A percentile compares a stretch with the other conserved stretches of the same genome.
These are phyloP conservation scores for Mylabris phalerata DNA, from an alignment of 1,140 invertebrate genomes.

Conservation along the genomic window DNA sequence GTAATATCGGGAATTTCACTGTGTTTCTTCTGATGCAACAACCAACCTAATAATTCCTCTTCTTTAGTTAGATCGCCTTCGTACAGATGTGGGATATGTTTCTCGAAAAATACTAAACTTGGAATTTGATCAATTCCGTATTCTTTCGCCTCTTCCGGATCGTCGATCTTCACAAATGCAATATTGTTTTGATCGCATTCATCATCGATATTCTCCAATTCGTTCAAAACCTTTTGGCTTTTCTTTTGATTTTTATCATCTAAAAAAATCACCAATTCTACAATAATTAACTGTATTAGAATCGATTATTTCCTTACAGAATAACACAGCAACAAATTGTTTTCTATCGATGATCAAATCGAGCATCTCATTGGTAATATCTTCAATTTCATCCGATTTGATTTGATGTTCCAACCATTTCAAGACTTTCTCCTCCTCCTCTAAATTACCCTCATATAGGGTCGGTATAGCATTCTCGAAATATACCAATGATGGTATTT, in stretches of 20 bases:
- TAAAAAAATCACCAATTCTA: slow-evolving; percentile 42
- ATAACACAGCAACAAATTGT: slow-evolving; percentile 79
- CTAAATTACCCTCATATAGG: slow-evolving; percentile 82
- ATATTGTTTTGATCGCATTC: slow-evolving; percentile 89
- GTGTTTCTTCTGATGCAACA: slow-evolving; percentile 81
- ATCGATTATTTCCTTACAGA: slow-evolving; percentile 61
- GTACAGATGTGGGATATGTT: slow-evolving; percentile 79
- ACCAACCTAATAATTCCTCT: slow-evolving; percentile 81
- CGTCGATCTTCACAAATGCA: slow-evolving; percentile 88
- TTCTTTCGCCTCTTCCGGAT: slow-evolving; percentile 80
- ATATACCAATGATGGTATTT: slow-evolving; percentile 76
- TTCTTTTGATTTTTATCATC: slow-evolving; percentile 90
- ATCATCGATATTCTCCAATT: slow-evolving; percentile 91
- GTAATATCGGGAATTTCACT: slow-evolving; percentile 89
- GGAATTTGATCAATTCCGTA: slow-evolving; percentile 79
- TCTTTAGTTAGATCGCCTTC: slow-evolving; percentile 89
- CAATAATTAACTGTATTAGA: too few relatives aligned
- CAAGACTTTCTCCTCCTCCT: slow-evolving; percentile 85
- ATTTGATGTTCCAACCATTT: slow-evolving; percentile 80
- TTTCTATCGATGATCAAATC: slow-evolving; percentile 86
- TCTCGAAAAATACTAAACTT: slow-evolving; percentile 81
- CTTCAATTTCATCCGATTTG: slow-evolving; percentile 87
- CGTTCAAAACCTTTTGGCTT: slow-evolving; percentile 76
- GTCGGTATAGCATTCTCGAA: slow-evolving; percentile 88
- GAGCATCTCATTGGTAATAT: slow-evolving; percentile 90